Conservation (phyloP, 2,797 vertebrate genomes). For the Falco novaeseelandiae region DNA sequence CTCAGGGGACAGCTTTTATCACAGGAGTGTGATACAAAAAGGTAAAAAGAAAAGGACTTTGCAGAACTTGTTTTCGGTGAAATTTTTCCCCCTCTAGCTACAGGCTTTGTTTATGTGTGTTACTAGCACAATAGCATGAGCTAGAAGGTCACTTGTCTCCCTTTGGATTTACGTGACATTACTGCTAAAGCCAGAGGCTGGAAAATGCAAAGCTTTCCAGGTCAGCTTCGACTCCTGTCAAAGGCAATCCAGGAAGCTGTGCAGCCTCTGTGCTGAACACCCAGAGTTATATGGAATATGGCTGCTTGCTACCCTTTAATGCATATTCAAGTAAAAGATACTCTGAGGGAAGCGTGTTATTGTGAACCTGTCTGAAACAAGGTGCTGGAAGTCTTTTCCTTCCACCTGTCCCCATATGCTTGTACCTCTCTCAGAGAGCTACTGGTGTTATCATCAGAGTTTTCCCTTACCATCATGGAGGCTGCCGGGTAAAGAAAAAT, state of each 20-base stretch:
- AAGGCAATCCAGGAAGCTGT: background rate
- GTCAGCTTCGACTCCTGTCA: background rate
- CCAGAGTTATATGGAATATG: background rate
- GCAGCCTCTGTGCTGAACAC: background rate
- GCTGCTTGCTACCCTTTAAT: background rate
- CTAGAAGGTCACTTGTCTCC: conserved; percentile 62
- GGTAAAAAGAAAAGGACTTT: background rate
- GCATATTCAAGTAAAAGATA: background rate
- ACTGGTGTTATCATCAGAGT: background rate
- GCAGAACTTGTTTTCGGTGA: background rate
- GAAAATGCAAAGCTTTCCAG: conserved; percentile 59
- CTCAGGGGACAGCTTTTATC: background rate
- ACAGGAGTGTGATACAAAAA: background rate
- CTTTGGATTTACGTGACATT: conserved; percentile 51
- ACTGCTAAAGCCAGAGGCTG: conserved; percentile 45
- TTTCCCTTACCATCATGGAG: background rate
- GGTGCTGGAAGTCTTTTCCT: background rate
- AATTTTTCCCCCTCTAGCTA: conserved; percentile 9
- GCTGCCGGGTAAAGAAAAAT: background rate
- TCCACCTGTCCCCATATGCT: background rate
- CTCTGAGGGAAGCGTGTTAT: background rate
- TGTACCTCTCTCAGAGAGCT: background rate
- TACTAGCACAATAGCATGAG: conserved; percentile 44
- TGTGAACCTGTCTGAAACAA: background rate
- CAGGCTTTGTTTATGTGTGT: conserved; percentile 50